Percentiles rank a stretch among this genome's conserved stretches.
These are phyloP conservation scores for Australoheros facetus DNA, from an alignment of 2,797 vertebrate species.

Conservation along the genomic window DNA sequence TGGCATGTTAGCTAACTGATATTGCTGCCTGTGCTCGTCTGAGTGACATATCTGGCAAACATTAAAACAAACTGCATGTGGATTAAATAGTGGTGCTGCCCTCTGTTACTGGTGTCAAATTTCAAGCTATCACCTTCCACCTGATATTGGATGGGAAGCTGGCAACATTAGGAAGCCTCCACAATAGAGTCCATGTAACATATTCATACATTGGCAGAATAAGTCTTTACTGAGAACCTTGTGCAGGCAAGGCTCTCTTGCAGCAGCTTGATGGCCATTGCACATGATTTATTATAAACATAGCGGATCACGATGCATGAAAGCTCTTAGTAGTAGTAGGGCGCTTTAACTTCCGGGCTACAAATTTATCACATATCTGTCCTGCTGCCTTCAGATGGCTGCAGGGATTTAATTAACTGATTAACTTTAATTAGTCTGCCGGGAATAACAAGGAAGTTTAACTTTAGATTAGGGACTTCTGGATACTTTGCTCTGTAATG, in stretches of 20 bases:
- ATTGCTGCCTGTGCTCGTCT: constrained; percentile 6
- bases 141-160: constrained; percentile 21
- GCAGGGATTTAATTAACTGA: constrained; percentile 49
- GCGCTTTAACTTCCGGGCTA: constrained; percentile 2
- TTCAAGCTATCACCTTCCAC: constrained; percentile 47
- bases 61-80: background rate
- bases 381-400: constrained; percentile 18
- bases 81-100: constrained; percentile 3
- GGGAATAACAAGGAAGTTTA: constrained; percentile 26
- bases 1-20: constrained; percentile 43
- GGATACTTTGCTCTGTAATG: constrained; percentile 14
- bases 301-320: background rate
- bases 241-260: background rate
- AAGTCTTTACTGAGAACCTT: background rate
- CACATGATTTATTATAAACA: constrained; percentile 5
- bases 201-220: background rate
- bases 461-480: constrained; percentile 26
- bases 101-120: constrained; percentile 25
- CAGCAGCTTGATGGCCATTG: background rate
- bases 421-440: constrained; percentile 46
- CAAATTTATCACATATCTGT: constrained; percentile 31
- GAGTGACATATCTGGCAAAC: constrained; percentile 45
- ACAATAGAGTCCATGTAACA: background rate
- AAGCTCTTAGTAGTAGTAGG: constrained; percentile 3
- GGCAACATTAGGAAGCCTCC: constrained; percentile 17